Percentiles rank a stretch among this genome's conserved stretches.
These are phyloP conservation scores for Chrysaora quinquecirrha DNA, from an alignment of 30 jellyfish, hydroid and myxozoan genomes.

Conservation along the genomic window DNA sequence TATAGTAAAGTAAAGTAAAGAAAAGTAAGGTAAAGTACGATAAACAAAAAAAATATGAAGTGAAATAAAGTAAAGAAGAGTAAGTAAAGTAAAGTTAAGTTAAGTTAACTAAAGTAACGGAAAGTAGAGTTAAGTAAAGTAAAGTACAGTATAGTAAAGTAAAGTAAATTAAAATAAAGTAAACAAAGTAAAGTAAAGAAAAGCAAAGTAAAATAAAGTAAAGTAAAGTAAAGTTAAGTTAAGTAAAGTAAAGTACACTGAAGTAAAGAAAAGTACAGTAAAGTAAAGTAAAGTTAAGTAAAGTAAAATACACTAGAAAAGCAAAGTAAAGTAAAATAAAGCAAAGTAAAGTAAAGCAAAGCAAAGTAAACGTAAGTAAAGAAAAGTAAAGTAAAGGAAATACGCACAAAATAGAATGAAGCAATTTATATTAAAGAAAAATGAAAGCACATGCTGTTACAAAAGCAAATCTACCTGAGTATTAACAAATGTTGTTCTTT, in stretches of 20 bases:
- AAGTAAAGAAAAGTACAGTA: neutral
- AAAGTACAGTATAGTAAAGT: neutral
- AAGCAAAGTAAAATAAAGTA: neutral
- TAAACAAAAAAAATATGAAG: no score
- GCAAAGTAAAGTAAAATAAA: neutral
- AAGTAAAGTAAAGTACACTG: neutral
- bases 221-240: neutral
- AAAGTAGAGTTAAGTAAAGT: neutral
- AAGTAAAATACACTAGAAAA: neutral
- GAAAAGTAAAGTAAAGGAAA: neutral
- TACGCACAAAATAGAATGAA: neutral
- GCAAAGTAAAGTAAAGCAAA: neutral
- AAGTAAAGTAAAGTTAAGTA: neutral
- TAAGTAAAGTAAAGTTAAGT: neutral
- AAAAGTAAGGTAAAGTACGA: neutral
- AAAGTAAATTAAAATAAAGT: no score
- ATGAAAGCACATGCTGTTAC: no score
- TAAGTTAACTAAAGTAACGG: neutral
- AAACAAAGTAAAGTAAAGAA: no score
- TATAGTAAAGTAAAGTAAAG: neutral
- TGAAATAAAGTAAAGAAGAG: no score
- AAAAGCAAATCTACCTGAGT: constrained; percentile 28
- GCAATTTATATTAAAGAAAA: neutral
- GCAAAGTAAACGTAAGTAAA: neutral
- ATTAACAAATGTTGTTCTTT: constrained; percentile 51